Evolutionary conservation across 2,888 invertebrate species (phyloP), one percentile per base, ranked within the genome.

Genomic region (Ashinkailepas kermadecensis): DNA sequence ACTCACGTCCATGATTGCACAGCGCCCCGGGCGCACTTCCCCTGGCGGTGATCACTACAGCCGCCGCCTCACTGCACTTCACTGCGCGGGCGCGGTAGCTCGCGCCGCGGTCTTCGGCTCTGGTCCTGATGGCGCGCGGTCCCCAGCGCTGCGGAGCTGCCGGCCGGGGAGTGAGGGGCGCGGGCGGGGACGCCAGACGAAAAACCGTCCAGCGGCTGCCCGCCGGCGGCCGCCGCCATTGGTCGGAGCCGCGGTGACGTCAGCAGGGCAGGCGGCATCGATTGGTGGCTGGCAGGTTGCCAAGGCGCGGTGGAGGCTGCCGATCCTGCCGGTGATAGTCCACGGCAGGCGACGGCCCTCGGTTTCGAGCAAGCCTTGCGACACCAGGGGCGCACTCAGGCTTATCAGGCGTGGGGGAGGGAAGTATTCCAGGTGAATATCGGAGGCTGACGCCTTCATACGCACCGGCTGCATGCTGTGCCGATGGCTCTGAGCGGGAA

Each of bases 281-380:
- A 54, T 70, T 25, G 67, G 81, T 56, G 54, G 57, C 58, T 57
- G 67, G 70, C 67, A 56, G 57, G 81, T 70, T 81, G 70, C 81
- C 54, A 57, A 57, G 67, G 9, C 39, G 54, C n/a, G 13, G 39
- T 23, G 80, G 3, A 15, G 65, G 54, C 23, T 15, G 65, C 65
- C 80, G 11, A 9, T 13, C 39, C 23, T n/a, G 57, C 15, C 39
- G 56, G 67, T 57, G 67, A 81, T 64, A 81, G 25, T n/a, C 25
- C n/a, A 9, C 15, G 7, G 64, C 12, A 56, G n/a, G 54, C 25
- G 57, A 7, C 65, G 62, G 18, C 6, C 81, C 57, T 56, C 80
- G 2, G 13, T 54, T 54, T 11, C 54, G 23, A 12, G 15, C 15
- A 15, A 11, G 59, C 13, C 25, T 25, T 67, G 67, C 25, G n/a